Evolutionary conservation across 2,113 vertebrate genomes (phyloP).

Genomic region (Dipodomys merriami): DNA sequence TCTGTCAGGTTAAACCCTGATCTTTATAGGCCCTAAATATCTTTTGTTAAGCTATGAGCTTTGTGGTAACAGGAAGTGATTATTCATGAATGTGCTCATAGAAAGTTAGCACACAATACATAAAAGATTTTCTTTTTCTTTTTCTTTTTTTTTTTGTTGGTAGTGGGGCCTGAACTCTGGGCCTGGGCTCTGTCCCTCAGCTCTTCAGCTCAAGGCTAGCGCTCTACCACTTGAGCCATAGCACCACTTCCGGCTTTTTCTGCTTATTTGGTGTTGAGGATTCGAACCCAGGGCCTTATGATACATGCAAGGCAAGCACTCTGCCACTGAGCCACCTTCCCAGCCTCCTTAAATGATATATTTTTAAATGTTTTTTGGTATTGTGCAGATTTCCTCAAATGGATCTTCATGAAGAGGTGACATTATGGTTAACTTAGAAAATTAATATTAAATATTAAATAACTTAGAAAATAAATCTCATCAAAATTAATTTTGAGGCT

Average conservation of each 20-base stretch:
- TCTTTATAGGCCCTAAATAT: too few species aligned
- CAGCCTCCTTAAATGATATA: background rate
- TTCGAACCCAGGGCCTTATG: too few species aligned
- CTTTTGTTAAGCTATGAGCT: background rate
- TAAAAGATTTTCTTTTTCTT: conserved; percentile 9
- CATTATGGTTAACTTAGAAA: conserved; percentile 36
- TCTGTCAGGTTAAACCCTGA: background rate
- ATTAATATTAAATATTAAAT: background rate
- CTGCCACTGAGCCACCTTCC: too few species aligned
- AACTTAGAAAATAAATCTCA: background rate
- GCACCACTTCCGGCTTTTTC: too few species aligned
- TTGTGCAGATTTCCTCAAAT: background rate
- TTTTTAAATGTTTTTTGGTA: background rate
- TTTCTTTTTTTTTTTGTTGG: too few species aligned
- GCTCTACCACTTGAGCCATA: too few species aligned
- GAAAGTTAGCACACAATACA: conserved; percentile 35
- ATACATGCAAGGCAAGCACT: too few species aligned
- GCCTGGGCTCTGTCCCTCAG: too few species aligned
- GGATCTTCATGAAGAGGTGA: background rate
- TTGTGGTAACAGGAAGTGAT: background rate
- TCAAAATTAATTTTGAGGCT: conserved; percentile 44
- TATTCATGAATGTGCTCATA: conserved; percentile 3
- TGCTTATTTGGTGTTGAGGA: too few species aligned
- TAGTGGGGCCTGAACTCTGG: too few species aligned
- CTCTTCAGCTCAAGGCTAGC: too few species aligned